A percentile compares a stretch with the other conserved stretches of the same genome.
phyloP scores from a whole-genome alignment of 2,797 vertebrate genomes.

The Myotis vivesi region DNA sequence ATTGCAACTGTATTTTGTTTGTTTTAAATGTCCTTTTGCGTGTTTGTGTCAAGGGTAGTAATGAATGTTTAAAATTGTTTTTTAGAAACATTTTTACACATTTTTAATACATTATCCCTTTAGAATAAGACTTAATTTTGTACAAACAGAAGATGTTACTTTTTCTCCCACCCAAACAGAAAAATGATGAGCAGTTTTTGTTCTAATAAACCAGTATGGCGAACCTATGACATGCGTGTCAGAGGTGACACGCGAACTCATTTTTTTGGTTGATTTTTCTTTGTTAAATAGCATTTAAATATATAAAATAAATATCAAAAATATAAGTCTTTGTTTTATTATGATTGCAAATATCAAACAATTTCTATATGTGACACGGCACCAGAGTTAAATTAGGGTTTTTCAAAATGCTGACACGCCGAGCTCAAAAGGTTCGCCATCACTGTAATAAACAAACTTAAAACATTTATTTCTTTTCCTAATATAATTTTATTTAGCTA shows the following conservation, averaged over 20 bases:
- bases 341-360: no score
- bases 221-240: no score
- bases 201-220: neutral
- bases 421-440: no score
- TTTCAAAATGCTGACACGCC: no score
- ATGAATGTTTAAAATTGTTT: neutral
- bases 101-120: neutral
- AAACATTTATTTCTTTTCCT: neutral
- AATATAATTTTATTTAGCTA: slow-evolving; percentile 39
- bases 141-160: neutral
- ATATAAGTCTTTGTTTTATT: no score
- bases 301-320: no score
- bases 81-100: neutral
- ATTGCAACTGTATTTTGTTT: neutral
- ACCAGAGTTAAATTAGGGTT: no score
- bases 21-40: neutral
- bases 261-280: no score
- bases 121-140: slow-evolving; percentile 35
- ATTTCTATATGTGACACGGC: no score
- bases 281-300: no score
- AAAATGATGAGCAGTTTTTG: neutral
- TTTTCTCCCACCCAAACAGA: neutral
- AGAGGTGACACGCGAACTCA: no score
- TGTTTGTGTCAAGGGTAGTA: neutral
- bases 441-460: neutral